Percentiles rank a stretch among this genome's conserved stretches.
These are phyloP conservation scores for Mythimna pallens DNA, from an alignment of 2,888 invertebrate species.

Conservation along the genomic window DNA sequence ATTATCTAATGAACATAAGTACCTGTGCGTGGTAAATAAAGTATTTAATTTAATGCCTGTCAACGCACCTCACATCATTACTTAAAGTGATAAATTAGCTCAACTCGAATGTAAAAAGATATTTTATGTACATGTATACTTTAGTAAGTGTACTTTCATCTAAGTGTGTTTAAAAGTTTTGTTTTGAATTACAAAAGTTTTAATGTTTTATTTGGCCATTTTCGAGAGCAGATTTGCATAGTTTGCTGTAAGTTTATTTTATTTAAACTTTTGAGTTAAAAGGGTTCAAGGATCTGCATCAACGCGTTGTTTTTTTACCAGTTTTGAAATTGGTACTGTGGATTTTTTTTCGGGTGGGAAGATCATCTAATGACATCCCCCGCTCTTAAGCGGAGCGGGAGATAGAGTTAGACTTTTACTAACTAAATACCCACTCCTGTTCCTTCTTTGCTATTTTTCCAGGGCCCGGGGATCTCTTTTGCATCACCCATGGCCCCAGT, in stretches of 20 bases:
- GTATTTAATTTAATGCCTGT: conserved; percentile 20
- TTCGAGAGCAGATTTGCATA: conserved; percentile 38
- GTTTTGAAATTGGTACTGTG: no score
- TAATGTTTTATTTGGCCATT: conserved; percentile 31
- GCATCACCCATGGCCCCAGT: no score
- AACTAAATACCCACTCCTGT: no score
- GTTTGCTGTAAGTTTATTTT: conserved; percentile 19
- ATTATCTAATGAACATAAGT: conserved; percentile 18
- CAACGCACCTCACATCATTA: conserved; percentile 21
- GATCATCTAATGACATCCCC: no score
- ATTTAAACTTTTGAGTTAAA: conserved; percentile 20
- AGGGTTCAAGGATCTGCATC: conserved; percentile 18
- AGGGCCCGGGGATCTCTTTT: no score
- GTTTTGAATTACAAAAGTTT: conserved; percentile 28
- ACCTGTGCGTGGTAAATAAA: background rate
- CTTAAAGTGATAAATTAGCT: conserved; percentile 39
- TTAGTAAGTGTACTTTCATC: background rate
- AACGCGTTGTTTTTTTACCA: no score
- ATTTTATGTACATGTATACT: conserved; percentile 2
- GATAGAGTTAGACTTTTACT: no score
- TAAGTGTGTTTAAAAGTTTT: conserved; percentile 42
- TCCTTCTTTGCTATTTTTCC: no score
- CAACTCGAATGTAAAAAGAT: conserved; percentile 16
- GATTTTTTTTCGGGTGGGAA: no score
- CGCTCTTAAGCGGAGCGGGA: no score